Evolutionary conservation across 2,888 invertebrate genomes (phyloP).

Genomic region (Phorcus lineatus): DNA sequence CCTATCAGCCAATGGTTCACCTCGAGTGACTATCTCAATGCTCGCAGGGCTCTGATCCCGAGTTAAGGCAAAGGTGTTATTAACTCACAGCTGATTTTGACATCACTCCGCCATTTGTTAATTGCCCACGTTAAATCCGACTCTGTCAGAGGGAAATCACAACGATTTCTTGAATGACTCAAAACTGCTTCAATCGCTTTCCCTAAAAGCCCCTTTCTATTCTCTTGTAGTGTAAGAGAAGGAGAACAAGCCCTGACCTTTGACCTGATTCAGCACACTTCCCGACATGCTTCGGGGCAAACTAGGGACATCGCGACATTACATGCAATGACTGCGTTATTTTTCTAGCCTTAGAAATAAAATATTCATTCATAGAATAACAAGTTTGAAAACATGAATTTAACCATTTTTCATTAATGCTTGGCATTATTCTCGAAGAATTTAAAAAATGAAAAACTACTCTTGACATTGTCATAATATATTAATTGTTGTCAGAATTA

Average conservation of each 20-base stretch:
- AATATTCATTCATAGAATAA: no score
- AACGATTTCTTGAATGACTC: conserved; percentile 24
- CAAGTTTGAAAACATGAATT: no score
- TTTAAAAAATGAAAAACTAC: no score
- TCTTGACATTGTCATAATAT: no score
- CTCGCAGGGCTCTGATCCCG: background rate
- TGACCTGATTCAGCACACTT: background rate
- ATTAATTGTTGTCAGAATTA: no score
- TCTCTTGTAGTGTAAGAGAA: background rate
- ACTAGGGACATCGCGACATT: conserved; percentile 7
- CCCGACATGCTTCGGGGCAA: conserved; percentile 2
- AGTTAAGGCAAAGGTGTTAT: background rate
- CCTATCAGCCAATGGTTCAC: background rate
- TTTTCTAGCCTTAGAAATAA: no score
- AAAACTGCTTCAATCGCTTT: conserved; percentile 15
- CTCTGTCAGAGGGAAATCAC: conserved; percentile 17
- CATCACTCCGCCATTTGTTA: conserved; percentile 20
- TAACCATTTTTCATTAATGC: no score
- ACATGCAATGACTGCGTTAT: no score
- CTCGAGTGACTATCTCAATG: background rate
- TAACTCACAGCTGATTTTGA: conserved; percentile 19
- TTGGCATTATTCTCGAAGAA: no score
- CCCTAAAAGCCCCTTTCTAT: conserved; percentile 17
- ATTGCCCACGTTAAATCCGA: conserved; percentile 12
- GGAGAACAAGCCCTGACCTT: background rate